Base-by-base conservation (phyloP, 2,113 vertebrate genomes). In the Mormyrus lacerda region DNA sequence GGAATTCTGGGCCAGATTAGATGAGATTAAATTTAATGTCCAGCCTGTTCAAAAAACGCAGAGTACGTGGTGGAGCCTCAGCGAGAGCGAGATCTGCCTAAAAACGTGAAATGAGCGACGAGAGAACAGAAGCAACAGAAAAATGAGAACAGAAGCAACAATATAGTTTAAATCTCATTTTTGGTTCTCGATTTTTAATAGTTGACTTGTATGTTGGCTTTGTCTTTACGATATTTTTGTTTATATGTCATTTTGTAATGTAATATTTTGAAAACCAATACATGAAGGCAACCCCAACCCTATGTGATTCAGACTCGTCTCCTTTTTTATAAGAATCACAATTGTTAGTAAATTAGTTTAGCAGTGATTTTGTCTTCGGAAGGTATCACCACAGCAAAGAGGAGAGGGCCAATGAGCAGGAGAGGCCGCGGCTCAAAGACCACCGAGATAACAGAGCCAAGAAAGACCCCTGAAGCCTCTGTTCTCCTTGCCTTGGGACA, bases 11-110 rank as follows among this genome's bases (percentile, higher is more conserved):
- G 45, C 47, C 88, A 53, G 69, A 88, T 53, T 50, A 69, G 45
- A 88, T 53, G 24, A 35, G 48, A 53, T 87, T 87, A 87, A 87
- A 87, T 21, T 84, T 84, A 47, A 47, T 42, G 42, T 84, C 39
- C 82, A 44, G 44, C 44, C 44, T 2, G 50, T 53, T 50, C 48
- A 35, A 50, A 55, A 42, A 50, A 31, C 19, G 0, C 48, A 1
- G n/a, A 24, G 10, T 87, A 27, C 27, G 55, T 11, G 4, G 50
- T 39, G 31, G 7, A 76, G 5, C 13, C 31, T 76, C 1, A 35
- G 69, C 0, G 5, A 76, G 35, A 35, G 69, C 0, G 5, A 76
- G 35, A 39, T 39, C 69, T 76, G 69, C 69, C 69, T 76, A 39
- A 76, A 73, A 42, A 76, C 0, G 69, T 39, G 69, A 76, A 17